Percentiles rank a stretch among this genome's conserved stretches.
phyloP scores from a whole-genome alignment of 2,888 invertebrate genomes.

The Zaprionus lineosus region DNA sequence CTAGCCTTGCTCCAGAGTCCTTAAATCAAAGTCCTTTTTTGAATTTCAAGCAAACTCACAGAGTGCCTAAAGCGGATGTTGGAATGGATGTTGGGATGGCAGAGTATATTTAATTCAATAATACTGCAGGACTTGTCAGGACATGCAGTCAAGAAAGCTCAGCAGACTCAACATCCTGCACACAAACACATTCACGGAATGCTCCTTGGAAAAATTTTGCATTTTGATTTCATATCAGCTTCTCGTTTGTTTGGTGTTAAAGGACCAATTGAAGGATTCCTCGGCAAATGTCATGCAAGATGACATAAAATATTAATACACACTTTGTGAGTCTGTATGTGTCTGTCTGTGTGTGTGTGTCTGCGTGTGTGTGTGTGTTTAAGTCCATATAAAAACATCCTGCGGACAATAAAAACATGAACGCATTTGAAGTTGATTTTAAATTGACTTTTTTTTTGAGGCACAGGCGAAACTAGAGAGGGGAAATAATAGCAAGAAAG shows the following conservation, averaged over 20 bases:
- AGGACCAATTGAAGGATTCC: neutral
- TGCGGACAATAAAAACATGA: constrained; percentile 28
- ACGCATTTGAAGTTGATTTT: constrained; percentile 40
- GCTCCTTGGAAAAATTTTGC: neutral
- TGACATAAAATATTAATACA: constrained; percentile 41
- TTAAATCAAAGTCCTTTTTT: no score
- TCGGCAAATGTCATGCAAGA: constrained; percentile 8
- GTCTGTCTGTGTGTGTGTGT: neutral
- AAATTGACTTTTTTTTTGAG: constrained; percentile 32
- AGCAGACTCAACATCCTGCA: no score
- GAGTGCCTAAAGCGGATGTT: no score
- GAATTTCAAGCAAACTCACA: no score
- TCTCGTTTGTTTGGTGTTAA: neutral
- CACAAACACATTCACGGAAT: no score
- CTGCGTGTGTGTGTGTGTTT: constrained; percentile 11
- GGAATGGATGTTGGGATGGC: no score
- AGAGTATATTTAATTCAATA: no score
- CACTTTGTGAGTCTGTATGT: neutral
- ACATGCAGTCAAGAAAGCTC: no score
- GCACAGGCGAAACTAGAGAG: constrained; percentile 14
- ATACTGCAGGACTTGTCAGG: no score
- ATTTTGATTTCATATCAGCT: neutral
- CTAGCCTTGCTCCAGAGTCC: no score
- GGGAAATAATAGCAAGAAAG: neutral
- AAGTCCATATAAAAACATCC: constrained; percentile 30